Percentiles rank a stretch among this genome's conserved stretches.
Evolutionary conservation across 2,888 invertebrate genomes (phyloP).

Genomic region (Amiota communis): DNA sequence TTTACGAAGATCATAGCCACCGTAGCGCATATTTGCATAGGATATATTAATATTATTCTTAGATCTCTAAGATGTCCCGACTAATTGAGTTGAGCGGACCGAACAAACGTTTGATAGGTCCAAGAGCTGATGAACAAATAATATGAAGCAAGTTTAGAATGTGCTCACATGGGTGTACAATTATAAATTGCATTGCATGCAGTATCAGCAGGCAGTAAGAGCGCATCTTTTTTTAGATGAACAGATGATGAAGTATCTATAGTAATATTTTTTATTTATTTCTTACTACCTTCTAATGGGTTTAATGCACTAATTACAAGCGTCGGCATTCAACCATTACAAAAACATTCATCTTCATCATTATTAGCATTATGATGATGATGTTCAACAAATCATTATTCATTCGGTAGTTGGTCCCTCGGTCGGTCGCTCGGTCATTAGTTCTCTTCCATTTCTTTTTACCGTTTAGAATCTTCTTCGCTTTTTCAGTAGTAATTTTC

Average conservation of each 20-base stretch:
- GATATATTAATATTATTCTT: neutral
- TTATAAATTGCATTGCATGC: slow-evolving; percentile 29
- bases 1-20: slow-evolving; percentile 71
- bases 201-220: neutral
- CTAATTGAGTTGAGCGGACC: slow-evolving; percentile 3
- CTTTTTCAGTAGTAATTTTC: slow-evolving; percentile 4
- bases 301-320: slow-evolving; percentile 69
- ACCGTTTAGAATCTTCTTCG: slow-evolving; percentile 29
- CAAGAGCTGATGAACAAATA: slow-evolving; percentile 49
- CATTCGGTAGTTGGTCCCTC: neutral
- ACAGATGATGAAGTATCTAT: neutral
- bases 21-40: slow-evolving; percentile 69
- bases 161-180: slow-evolving; percentile 41
- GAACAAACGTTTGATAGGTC: slow-evolving; percentile 38
- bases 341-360: slow-evolving; percentile 30
- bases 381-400: slow-evolving; percentile 8
- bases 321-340: slow-evolving; percentile 60
- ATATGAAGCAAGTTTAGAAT: slow-evolving; percentile 41
- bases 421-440: neutral
- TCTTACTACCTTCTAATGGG: slow-evolving; percentile 41
- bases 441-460: slow-evolving; percentile 15
- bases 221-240: neutral
- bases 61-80: neutral
- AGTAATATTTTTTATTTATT: slow-evolving; percentile 31
- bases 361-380: neutral